Percentiles rank a stretch among this genome's conserved stretches.
phyloP scores from a whole-genome alignment of 2,888 invertebrate genomes.

The Limenitis camilla region DNA sequence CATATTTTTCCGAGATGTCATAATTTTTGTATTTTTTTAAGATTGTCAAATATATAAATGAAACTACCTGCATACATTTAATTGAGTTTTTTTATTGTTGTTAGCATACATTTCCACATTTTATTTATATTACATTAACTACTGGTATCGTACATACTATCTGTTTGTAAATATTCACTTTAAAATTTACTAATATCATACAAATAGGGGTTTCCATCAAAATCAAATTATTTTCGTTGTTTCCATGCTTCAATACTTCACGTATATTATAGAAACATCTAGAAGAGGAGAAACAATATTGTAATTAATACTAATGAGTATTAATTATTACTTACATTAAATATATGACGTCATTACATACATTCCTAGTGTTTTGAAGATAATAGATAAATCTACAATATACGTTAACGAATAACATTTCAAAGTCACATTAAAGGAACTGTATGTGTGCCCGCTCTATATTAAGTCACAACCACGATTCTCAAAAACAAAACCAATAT shows the following conservation, averaged over 20 bases:
- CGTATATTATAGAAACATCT: not conserved
- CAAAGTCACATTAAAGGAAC: constrained; percentile 61
- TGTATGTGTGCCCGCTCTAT: constrained; percentile 43
- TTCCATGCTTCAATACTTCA: constrained; percentile 2
- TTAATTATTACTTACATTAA: too few relatives aligned
- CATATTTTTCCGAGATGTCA: too few relatives aligned
- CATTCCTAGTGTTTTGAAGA: too few relatives aligned
- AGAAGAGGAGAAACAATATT: too few relatives aligned
- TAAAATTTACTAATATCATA: constrained; percentile 16
- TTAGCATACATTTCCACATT: constrained; percentile 20
- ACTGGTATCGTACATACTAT: constrained; percentile 1
- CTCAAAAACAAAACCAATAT: constrained; percentile 35
- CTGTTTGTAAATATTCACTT: constrained; percentile 3
- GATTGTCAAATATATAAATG: too few relatives aligned
- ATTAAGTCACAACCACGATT: constrained; percentile 67
- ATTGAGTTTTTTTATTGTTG: constrained; percentile 46
- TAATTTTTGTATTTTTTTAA: too few relatives aligned
- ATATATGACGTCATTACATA: too few relatives aligned
- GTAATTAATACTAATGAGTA: too few relatives aligned
- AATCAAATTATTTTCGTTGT: constrained; percentile 26
- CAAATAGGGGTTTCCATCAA: constrained; percentile 12
- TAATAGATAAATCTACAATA: constrained; percentile 8
- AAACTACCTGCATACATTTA: not conserved
- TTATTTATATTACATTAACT: constrained; percentile 8
- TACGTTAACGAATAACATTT: constrained; percentile 57